These are phyloP conservation scores for Neodiprion pinetum DNA, from an alignment of 1,140 invertebrate species.

Conservation along the genomic window DNA sequence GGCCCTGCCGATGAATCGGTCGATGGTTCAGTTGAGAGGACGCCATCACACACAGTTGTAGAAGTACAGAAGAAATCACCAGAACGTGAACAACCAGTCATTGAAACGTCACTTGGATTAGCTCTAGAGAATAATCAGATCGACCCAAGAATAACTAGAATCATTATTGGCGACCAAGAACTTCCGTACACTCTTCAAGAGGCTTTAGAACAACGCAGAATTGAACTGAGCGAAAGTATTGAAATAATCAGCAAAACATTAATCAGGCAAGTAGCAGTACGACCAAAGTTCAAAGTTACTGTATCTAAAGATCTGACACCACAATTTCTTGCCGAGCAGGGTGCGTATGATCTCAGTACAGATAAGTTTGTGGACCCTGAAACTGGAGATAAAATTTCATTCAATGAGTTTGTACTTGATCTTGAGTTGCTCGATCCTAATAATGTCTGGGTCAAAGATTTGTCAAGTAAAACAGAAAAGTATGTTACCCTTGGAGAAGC, in stretches of 20 bases:
- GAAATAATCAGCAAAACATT: slow-evolving; percentile 66
- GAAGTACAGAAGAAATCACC: neutral
- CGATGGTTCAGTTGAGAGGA: neutral
- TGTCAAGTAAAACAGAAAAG: slow-evolving; percentile 69
- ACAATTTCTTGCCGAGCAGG: slow-evolving; percentile 72
- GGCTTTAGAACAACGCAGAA: slow-evolving; percentile 68
- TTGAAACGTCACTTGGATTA: slow-evolving; percentile 61
- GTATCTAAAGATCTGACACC: slow-evolving; percentile 68
- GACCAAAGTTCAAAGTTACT: slow-evolving; percentile 46
- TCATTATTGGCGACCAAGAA: slow-evolving; percentile 66
- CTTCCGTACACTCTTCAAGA: slow-evolving; percentile 68
- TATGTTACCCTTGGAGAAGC: slow-evolving; percentile 79
- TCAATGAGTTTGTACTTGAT: slow-evolving; percentile 80
- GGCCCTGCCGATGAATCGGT: neutral
- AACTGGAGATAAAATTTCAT: slow-evolving; percentile 75
- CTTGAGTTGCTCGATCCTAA: slow-evolving; percentile 78
- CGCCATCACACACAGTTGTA: slow-evolving; percentile 9
- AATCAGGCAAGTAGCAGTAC: slow-evolving; percentile 52
- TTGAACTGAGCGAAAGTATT: slow-evolving; percentile 72
- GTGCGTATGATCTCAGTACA: slow-evolving; percentile 76
- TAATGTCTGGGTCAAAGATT: slow-evolving; percentile 79
- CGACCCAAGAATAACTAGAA: slow-evolving; percentile 74
- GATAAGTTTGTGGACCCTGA: slow-evolving; percentile 82
- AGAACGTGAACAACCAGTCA: slow-evolving; percentile 23
- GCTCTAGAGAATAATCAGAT: slow-evolving; percentile 79